Base-by-base conservation (phyloP, 2,797 vertebrate species). In the Ctenosaura bakeri region DNA sequence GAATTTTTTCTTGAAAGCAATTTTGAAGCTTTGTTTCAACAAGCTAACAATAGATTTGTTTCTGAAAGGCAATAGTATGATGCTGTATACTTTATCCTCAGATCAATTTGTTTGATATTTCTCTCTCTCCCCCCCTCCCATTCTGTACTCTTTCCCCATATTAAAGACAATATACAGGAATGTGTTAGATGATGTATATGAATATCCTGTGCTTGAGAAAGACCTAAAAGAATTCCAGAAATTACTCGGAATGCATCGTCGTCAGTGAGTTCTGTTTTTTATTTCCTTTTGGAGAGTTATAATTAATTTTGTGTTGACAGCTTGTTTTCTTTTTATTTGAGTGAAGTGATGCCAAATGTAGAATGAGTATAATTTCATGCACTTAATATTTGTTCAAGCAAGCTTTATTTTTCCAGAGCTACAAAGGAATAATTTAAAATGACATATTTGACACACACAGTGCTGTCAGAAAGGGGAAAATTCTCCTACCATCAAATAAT, bases 161-260 rank as follows among this genome's bases (percentile, higher is more conserved):
- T 76, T 64, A 94, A 89, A 99, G 99, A 98, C 98, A 0, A 97
- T 99, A 96, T 99, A 98, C 93, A 98, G 98, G 79, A 98, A 97
- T 46, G 98, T 99, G 81, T 95, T 99, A 93, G 99, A 99, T 95
- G 99, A 99, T 94, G 98, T 99, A 54, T 99, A 98, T 90, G 98
- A 99, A 93, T 99, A 98, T 93, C 99, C 99, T 0, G 82, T 97
- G 80, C 97, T 99, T 92, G 99, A 99, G 95, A 98, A 98, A 86
- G 98, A 99, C 38, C 94, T 98, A 92, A 98, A 98, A 96, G 98
- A 99, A 93, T 98, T 99, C 94, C 99, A 99, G 94, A 99, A 98
- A 95, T 97, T 99, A 92, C 98, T 99, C 89, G 98, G 98, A 83
- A 98, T 98, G 97, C 98, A 99, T 94, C 98, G 98, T 91, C 98